phyloP scores from a whole-genome alignment of 2,888 invertebrate genomes.

The Bembecia ichneumoniformis region DNA sequence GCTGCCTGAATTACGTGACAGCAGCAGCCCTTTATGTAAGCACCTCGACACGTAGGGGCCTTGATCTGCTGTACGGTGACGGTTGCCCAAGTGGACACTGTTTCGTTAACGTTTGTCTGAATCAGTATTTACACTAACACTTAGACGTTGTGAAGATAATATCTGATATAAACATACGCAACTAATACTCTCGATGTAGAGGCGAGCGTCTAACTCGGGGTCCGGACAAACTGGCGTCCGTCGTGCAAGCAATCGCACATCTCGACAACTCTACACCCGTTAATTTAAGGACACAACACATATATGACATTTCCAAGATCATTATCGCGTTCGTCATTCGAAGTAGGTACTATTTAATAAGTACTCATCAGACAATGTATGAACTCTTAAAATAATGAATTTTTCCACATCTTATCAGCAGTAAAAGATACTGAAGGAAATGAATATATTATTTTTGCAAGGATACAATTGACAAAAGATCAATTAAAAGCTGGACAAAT shows the following conservation, averaged over 20 bases:
- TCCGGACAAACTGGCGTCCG: background rate
- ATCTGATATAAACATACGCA: too few relatives aligned
- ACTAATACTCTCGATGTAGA: background rate
- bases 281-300: background rate
- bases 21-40: conserved; percentile 47
- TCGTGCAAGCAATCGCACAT: background rate
- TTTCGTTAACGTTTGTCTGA: conserved; percentile 10
- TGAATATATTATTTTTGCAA: too few relatives aligned
- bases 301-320: background rate
- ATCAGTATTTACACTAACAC: conserved; percentile 39
- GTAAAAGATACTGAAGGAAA: too few relatives aligned
- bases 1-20: conserved; percentile 44
- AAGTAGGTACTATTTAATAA: background rate
- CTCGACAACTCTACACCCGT: background rate
- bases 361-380: too few relatives aligned
- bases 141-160: conserved; percentile 12
- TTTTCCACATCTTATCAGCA: too few relatives aligned
- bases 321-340: background rate
- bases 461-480: too few relatives aligned
- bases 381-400: too few relatives aligned
- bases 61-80: conserved; percentile 30
- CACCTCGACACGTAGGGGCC: conserved; percentile 48
- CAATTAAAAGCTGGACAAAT: too few relatives aligned
- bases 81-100: background rate
- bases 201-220: background rate